phyloP scores from a whole-genome alignment of 1,140 invertebrate species.

The Trinorchestia longiramus region DNA sequence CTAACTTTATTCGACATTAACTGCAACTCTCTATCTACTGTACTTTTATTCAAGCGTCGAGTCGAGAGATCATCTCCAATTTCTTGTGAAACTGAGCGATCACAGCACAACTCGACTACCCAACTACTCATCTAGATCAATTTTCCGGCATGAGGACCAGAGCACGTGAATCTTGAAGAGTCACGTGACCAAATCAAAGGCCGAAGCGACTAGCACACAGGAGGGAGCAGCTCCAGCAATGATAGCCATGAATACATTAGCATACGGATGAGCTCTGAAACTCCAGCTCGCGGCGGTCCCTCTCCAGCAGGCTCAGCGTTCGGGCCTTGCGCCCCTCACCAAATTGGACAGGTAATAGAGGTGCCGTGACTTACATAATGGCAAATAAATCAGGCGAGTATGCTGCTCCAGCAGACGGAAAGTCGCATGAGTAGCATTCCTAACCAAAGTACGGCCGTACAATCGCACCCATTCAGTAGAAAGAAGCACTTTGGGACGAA shows the following conservation, averaged over 20 bases:
- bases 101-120: background rate
- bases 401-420: background rate
- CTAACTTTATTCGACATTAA: background rate
- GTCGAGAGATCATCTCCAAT: background rate
- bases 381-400: background rate
- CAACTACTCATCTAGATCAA: background rate
- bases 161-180: background rate
- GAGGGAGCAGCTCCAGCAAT: background rate
- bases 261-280: background rate
- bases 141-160: background rate
- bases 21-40: background rate
- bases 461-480: background rate
- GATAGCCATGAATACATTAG: constrained; percentile 1
- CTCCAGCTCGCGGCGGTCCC: background rate
- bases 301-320: background rate
- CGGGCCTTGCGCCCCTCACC: background rate
- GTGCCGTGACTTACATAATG: background rate
- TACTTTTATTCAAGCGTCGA: background rate
- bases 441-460: background rate
- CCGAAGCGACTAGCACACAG: background rate
- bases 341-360: background rate
- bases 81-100: background rate
- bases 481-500: background rate
- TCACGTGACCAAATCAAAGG: background rate
- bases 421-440: background rate